Base-by-base conservation (phyloP, 1,140 invertebrate species). In the Homalodisca vitripennis region DNA sequence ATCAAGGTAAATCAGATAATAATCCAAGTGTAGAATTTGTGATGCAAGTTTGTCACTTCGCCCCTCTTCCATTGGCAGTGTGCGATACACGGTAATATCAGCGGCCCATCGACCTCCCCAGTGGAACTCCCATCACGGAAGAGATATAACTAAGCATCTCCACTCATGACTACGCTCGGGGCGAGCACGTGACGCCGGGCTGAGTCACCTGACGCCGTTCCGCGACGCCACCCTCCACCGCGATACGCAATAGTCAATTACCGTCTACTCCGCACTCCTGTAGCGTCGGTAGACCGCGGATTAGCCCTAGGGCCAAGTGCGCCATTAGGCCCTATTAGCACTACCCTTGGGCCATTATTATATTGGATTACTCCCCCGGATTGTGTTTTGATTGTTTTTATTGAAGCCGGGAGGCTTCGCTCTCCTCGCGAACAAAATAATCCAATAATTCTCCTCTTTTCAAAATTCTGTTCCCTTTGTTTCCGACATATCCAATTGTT, bases 401-500 rank as follows among this genome's bases (percentile, higher is more conserved):
- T 51, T 51, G 48, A 51, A 22, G 6, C 34, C 6, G n/a, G n/a
- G 14, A 14, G 22, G 22, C 14, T 14, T 51, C 14, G 3, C 14
- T 51, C 14, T 14, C 48, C 22, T 51, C 3, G 48, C 48, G n/a
- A n/a, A 51, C 48, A 51, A 51, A n/a, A 51, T n/a, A 51, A 51
- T 51, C 48, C 48, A 51, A 51, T 51, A 51, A 51, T 51, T 51
- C 48, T 51, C 34, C n/a, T 41, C 48, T 51, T 51, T 51, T 51
- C 14, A 51, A 51, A 51, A 20, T 22, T n/a, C 48, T 10, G 3
- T 17, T 41, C 48, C 22, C 48, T 51, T 51, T 51, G 48, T 51
- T 51, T 51, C 22, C n/a, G 48, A 51, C 48, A 51, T 51, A 22
- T 51, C 17, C 48, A 22, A 51, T 51, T 51, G 48, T 51, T 51